Evolutionary conservation across 2,888 invertebrate species (phyloP).

Genomic region (Agriopis marginaria): DNA sequence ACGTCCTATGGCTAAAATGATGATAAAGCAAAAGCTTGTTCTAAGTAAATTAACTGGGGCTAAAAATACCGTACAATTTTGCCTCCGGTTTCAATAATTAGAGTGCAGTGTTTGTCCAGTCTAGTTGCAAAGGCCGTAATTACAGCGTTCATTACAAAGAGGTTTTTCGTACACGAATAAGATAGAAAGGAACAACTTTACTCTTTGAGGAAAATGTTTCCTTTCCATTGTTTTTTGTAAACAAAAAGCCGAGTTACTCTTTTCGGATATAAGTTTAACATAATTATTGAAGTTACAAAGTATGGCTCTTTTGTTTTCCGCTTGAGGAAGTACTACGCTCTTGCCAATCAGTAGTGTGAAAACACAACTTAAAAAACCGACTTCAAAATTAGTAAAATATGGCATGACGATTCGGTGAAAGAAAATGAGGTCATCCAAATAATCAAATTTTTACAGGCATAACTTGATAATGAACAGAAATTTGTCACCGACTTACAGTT

Average conservation of each 20-base stretch:
- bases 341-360: too few relatives aligned
- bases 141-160: slow-evolving; percentile 54
- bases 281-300: too few relatives aligned
- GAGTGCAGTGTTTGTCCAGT: slow-evolving; percentile 51
- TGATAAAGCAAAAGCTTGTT: background rate
- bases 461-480: too few relatives aligned
- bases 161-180: slow-evolving; percentile 35
- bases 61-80: slow-evolving; percentile 23
- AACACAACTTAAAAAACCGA: too few relatives aligned
- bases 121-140: slow-evolving; percentile 56
- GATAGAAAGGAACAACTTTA: slow-evolving; percentile 8
- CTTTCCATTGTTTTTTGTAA: background rate
- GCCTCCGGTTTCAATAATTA: slow-evolving; percentile 49
- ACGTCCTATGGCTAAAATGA: too few relatives aligned
- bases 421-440: too few relatives aligned
- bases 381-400: too few relatives aligned
- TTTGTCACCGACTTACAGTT: too few relatives aligned
- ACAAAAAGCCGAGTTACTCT: background rate
- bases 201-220: slow-evolving; percentile 19
- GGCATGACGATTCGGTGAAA: too few relatives aligned
- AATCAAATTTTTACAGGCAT: too few relatives aligned
- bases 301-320: too few relatives aligned
- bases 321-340: too few relatives aligned
- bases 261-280: background rate
- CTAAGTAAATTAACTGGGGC: slow-evolving; percentile 16